phyloP scores from a whole-genome alignment of 1,140 invertebrate species.

The Drosophila aff. region DNA sequence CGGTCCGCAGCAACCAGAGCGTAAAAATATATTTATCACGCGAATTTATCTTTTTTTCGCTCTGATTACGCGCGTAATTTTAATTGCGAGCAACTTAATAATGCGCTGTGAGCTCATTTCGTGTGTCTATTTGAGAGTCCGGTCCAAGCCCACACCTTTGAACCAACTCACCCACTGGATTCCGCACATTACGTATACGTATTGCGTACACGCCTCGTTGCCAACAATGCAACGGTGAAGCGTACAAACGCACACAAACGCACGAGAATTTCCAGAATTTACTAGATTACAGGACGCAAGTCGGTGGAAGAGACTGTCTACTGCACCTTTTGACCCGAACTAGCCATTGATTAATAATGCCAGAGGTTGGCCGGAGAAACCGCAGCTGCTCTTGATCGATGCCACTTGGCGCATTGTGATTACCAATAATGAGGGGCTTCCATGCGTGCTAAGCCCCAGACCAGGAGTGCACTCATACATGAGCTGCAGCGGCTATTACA shows the following conservation, averaged over 20 bases:
- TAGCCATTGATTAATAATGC: constrained; percentile 69
- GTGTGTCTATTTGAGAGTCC: constrained; percentile 4
- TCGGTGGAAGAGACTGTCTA: constrained; percentile 23
- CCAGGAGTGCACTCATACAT: constrained; percentile 29
- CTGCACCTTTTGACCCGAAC: constrained; percentile 54
- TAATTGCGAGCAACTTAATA: constrained; percentile 83
- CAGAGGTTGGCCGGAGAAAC: constrained; percentile 19
- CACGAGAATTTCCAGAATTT: constrained; percentile 12
- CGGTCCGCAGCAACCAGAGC: constrained; percentile 47
- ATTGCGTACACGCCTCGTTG: constrained; percentile 23
- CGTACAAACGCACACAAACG: background rate
- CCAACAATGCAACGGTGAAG: constrained; percentile 18
- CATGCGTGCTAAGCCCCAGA: constrained; percentile 19
- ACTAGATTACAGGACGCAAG: constrained; percentile 38
- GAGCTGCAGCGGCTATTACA: constrained; percentile 14
- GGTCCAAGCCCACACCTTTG: constrained; percentile 34
- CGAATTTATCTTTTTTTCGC: constrained; percentile 82
- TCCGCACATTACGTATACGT: constrained; percentile 33
- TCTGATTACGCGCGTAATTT: constrained; percentile 83
- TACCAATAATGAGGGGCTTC: constrained; percentile 59
- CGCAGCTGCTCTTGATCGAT: constrained; percentile 50
- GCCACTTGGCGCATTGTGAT: constrained; percentile 40
- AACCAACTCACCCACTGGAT: background rate
- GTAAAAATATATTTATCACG: constrained; percentile 76
- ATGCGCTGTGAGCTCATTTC: constrained; percentile 47